These are phyloP conservation scores for Uloborus diversus DNA, from an alignment of 1,140 invertebrate species.

Conservation along the genomic window DNA sequence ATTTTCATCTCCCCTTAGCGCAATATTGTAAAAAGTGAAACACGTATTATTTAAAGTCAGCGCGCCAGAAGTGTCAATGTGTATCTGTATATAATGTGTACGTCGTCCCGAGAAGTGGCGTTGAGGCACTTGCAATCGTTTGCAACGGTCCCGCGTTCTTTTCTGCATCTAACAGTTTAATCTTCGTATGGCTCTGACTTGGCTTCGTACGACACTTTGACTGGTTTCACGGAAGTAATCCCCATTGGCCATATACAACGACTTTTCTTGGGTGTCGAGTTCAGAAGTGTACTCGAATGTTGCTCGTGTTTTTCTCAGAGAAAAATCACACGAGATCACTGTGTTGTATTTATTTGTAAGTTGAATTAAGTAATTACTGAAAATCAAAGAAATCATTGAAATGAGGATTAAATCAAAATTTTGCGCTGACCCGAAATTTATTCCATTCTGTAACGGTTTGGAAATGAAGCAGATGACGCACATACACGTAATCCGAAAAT, in stretches of 20 bases:
- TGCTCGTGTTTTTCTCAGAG: background rate
- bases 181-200: background rate
- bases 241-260: background rate
- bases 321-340: too few relatives aligned
- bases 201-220: background rate
- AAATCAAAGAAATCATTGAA: too few relatives aligned
- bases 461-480: too few relatives aligned
- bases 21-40: background rate
- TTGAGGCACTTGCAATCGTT: background rate
- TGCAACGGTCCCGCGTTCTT: background rate
- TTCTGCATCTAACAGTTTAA: background rate
- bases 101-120: background rate
- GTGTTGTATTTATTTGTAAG: too few relatives aligned
- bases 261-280: background rate
- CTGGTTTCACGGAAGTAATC: background rate
- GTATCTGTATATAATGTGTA: background rate
- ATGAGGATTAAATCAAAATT: too few relatives aligned
- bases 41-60: background rate
- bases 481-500: too few relatives aligned
- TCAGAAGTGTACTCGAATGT: background rate
- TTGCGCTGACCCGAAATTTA: too few relatives aligned
- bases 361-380: too few relatives aligned
- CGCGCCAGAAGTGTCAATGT: background rate
- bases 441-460: too few relatives aligned
- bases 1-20: background rate